These are phyloP conservation scores for Neopipo cinnamomea DNA, from an alignment of 2,113 vertebrate species.

Conservation along the genomic window DNA sequence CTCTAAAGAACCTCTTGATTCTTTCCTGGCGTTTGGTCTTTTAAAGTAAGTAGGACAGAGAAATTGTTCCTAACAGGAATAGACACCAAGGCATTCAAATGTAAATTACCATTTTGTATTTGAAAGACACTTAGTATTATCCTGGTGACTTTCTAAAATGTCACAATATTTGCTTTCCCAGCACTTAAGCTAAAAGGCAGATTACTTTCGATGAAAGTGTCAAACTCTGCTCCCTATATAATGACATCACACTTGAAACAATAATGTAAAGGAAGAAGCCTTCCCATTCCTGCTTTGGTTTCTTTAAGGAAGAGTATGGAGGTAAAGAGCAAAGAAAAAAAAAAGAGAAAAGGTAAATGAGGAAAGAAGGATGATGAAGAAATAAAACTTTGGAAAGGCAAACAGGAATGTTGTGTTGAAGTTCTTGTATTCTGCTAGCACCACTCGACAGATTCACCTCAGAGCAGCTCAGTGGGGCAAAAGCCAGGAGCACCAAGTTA, in stretches of 20 bases:
- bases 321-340: neutral
- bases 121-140: constrained; percentile 69
- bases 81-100: constrained; percentile 68
- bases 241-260: constrained; percentile 49
- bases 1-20: constrained; percentile 49
- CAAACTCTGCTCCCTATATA: constrained; percentile 36
- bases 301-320: neutral
- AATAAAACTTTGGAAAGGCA: neutral
- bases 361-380: neutral
- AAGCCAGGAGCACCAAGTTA: neutral
- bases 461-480: neutral
- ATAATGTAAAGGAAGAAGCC: constrained; percentile 3
- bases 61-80: constrained; percentile 54
- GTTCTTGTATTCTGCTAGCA: neutral
- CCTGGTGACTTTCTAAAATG: constrained; percentile 67
- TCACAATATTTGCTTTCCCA: constrained; percentile 71
- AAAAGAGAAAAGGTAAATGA: neutral
- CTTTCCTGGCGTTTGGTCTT: constrained; percentile 41
- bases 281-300: neutral
- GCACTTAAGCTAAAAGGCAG: constrained; percentile 59
- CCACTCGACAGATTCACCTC: neutral
- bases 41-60: constrained; percentile 66
- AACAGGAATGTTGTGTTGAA: neutral
- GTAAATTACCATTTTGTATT: constrained; percentile 65
- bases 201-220: constrained; percentile 41